Percentiles rank a stretch among this genome's conserved stretches.
phyloP scores from a whole-genome alignment of 2,797 vertebrate species.

The Bradypodion pumilum region DNA sequence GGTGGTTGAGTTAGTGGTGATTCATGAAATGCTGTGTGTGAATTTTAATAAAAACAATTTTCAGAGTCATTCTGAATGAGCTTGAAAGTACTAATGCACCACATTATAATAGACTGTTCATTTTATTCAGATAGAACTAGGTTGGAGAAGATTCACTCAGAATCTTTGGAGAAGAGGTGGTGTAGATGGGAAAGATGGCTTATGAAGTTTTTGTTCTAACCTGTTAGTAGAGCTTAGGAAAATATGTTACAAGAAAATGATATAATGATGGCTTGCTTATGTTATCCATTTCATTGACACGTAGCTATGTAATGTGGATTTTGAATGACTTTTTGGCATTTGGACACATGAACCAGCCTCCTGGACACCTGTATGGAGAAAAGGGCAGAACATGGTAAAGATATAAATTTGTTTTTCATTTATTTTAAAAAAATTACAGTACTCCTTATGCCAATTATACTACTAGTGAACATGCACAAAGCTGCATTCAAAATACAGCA shows the following conservation, averaged over 20 bases:
- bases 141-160: background rate
- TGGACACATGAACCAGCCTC: no score
- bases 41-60: background rate
- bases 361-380: no score
- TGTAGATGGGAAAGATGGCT: background rate
- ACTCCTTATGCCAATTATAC: no score
- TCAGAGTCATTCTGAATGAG: constrained; percentile 29
- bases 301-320: no score
- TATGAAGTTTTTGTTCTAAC: background rate
- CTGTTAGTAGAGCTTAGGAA: background rate
- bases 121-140: constrained; percentile 12
- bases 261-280: no score
- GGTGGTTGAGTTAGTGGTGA: constrained; percentile 37
- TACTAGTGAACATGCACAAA: no score
- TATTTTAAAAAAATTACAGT: no score
- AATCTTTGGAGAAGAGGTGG: background rate
- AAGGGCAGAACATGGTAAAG: no score
- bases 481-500: background rate
- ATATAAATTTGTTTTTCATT: no score
- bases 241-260: no score
- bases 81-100: constrained; percentile 32
- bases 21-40: constrained; percentile 32
- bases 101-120: background rate
- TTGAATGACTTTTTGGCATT: no score
- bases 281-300: no score